Base-by-base conservation (phyloP, 1,140 invertebrate genomes). In the Macrobrachium rosenbergii region DNA sequence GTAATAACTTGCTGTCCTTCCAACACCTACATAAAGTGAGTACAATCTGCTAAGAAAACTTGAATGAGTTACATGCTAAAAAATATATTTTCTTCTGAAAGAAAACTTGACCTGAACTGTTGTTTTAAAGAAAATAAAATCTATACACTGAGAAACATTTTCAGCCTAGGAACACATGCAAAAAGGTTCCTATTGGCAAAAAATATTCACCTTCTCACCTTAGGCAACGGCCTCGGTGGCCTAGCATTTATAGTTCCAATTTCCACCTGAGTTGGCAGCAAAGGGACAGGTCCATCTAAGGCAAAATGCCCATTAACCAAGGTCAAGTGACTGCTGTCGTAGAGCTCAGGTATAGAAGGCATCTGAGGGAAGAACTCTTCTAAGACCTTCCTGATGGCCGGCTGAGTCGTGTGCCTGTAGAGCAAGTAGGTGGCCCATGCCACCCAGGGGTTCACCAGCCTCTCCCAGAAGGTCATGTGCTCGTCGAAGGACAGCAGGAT, bases 391-490 rank as follows among this genome's bases (percentile, higher is more conserved):
- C 23, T 28, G 21, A 63, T 21, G 60, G 12, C 12, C 11, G 63
- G 60, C 5, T 43, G 12, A 17, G 28, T 58, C 0, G 5, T n/a
- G 12, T 0, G 17, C 11, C 16, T 16, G 19, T 19, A 43, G 16
- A 14, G n/a, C 5, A 0, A 2, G 14, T 67, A 63, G 23, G 37
- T 60, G 45, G 52, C 52, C 52, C 52, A 52, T 8, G 52, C 52
- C 52, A 52, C 52, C 52, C 52, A 52, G 17, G 62, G 82, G 23
- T 82, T 82, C 6, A 82, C 43, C 12, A 23, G 63, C 81, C 95
- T 91, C 88, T 95, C 92, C 90, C 92, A 93, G 67, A 95, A 93
- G 28, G 90, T 93, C 94, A 95, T 94, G 8, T 91, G 89, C 77
- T 94, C 92, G 0, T 92, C 91, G 59, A 92, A 93, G 0, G 92